phyloP scores from a whole-genome alignment of 1,140 invertebrate species.

The Dreissena rostriformis region DNA sequence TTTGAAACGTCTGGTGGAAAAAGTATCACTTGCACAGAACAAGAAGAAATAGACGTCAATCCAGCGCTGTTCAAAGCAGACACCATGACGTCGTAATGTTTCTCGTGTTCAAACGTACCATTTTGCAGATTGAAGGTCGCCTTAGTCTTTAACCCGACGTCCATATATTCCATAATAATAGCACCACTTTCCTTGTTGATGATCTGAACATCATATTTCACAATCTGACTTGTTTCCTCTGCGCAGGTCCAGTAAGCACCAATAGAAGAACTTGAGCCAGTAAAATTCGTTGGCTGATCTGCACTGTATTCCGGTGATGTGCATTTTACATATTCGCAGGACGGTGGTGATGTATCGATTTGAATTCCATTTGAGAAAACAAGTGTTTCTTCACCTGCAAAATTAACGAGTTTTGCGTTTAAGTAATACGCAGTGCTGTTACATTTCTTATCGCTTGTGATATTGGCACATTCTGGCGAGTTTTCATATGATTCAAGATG shows the following conservation, averaged over 20 bases:
- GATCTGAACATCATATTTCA: background rate
- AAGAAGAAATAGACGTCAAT: background rate
- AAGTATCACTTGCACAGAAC: slow-evolving; percentile 12
- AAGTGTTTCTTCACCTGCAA: slow-evolving; percentile 27
- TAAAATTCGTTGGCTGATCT: slow-evolving; percentile 28
- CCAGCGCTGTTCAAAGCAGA: slow-evolving; percentile 27
- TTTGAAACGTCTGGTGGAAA: slow-evolving; percentile 17
- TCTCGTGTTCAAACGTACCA: slow-evolving; percentile 21
- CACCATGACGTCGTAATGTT: slow-evolving; percentile 19
- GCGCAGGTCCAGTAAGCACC: slow-evolving; percentile 44
- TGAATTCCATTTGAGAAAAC: slow-evolving; percentile 25
- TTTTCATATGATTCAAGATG: background rate
- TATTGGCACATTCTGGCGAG: slow-evolving; percentile 8
- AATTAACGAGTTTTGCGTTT: slow-evolving; percentile 34
- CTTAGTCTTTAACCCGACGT: slow-evolving; percentile 18
- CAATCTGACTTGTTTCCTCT: slow-evolving; percentile 33
- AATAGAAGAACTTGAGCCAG: slow-evolving; percentile 32
- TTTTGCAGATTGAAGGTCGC: background rate
- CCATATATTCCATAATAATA: slow-evolving; percentile 10
- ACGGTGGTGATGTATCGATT: slow-evolving; percentile 33
- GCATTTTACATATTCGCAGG: slow-evolving; percentile 31
- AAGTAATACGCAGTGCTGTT: slow-evolving; percentile 40
- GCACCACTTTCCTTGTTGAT: background rate
- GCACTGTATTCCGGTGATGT: slow-evolving; percentile 22
- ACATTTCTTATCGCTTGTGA: slow-evolving; percentile 22